Conservation (phyloP, 2,113 vertebrate genomes). For the Elgaria multicarinata region DNA sequence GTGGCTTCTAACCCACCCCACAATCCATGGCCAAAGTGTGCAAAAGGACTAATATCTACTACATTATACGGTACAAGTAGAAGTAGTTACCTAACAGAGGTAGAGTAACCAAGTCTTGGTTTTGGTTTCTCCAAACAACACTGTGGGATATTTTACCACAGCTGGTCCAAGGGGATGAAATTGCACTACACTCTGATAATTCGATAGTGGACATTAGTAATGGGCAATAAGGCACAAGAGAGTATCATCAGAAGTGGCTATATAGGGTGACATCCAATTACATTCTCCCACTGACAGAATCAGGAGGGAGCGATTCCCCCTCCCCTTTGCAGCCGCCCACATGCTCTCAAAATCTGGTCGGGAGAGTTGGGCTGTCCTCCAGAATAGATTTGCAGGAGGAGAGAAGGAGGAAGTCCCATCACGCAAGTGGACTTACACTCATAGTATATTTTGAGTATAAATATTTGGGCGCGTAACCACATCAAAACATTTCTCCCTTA, state of each 20-base stretch:
- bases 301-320: too few relatives aligned
- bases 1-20: too few relatives aligned
- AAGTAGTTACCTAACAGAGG: not conserved
- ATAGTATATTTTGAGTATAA: not conserved
- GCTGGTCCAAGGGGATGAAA: not conserved
- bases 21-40: too few relatives aligned
- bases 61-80: not conserved
- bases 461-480: not conserved
- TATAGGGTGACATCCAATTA: not conserved
- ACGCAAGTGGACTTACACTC: too few relatives aligned
- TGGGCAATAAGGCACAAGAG: not conserved
- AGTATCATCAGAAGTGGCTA: not conserved
- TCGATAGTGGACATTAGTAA: not conserved
- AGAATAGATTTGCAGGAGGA: too few relatives aligned
- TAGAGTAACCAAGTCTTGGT: not conserved
- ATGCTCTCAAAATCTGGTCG: too few relatives aligned
- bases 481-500: not conserved
- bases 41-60: not conserved
- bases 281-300: too few relatives aligned
- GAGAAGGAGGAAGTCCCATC: too few relatives aligned
- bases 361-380: too few relatives aligned
- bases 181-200: not conserved
- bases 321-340: too few relatives aligned
- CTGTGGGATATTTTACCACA: not conserved
- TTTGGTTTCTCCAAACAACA: not conserved